phyloP scores from a whole-genome alignment of 2,113 vertebrate species.

The Phasianus colchicus region DNA sequence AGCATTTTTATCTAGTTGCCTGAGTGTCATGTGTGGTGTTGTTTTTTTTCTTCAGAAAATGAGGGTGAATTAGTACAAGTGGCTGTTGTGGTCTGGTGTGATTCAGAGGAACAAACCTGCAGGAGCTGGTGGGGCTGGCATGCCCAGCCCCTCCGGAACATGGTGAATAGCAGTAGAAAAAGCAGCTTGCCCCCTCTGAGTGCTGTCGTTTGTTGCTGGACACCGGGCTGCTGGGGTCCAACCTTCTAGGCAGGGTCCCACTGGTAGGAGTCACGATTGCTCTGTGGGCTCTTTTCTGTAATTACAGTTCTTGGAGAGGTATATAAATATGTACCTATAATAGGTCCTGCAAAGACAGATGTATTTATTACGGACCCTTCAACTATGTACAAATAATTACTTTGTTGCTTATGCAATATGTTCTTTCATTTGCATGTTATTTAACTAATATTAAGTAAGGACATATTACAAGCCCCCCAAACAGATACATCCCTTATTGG shows the following conservation, averaged over 20 bases:
- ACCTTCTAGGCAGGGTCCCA: not conserved
- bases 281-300: not conserved
- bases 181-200: not conserved
- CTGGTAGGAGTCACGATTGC: not conserved
- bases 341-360: not conserved
- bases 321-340: not conserved
- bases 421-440: slow-evolving; percentile 34
- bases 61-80: slow-evolving; percentile 55
- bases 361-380: not conserved
- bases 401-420: not conserved
- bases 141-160: not conserved
- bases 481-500: slow-evolving; percentile 48
- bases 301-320: not conserved
- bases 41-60: slow-evolving; percentile 47
- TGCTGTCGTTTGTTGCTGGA: not conserved
- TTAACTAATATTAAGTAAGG: slow-evolving; percentile 45
- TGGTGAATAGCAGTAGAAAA: not conserved
- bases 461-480: slow-evolving; percentile 36
- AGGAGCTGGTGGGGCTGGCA: not conserved
- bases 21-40: not conserved
- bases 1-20: slow-evolving; percentile 36
- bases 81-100: slow-evolving; percentile 9
- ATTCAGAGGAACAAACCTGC: slow-evolving; percentile 38
- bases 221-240: no score
- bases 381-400: not conserved